Conservation (phyloP, 1,140 invertebrate genomes). For the Drosophila sp. region DNA sequence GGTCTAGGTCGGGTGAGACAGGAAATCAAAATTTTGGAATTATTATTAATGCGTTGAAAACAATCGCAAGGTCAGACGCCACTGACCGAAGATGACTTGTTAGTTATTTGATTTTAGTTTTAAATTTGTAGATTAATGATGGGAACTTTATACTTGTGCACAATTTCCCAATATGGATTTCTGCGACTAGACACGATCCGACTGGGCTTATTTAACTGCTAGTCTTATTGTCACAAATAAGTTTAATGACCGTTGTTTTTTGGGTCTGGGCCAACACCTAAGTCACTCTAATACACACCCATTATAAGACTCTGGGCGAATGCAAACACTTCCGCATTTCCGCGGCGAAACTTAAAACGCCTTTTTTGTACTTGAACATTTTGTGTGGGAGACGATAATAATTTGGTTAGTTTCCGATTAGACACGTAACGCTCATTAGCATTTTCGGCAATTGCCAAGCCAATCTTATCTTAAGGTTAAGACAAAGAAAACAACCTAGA, state of each 20-base stretch:
- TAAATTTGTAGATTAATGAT: constrained; percentile 49
- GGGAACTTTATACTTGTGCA: constrained; percentile 34
- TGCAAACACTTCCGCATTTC: constrained; percentile 63
- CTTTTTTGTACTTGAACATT: constrained; percentile 53
- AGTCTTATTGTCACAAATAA: constrained; percentile 29
- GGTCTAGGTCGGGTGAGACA: constrained; percentile 4
- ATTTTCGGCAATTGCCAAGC: constrained; percentile 52
- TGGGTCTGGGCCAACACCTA: constrained; percentile 14
- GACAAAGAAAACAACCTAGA: constrained; percentile 1
- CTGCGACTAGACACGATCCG: background rate
- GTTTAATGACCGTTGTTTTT: constrained; percentile 68
- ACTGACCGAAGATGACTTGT: constrained; percentile 63
- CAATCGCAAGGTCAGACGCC: constrained; percentile 73
- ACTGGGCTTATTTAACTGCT: constrained; percentile 17
- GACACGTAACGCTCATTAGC: constrained; percentile 45
- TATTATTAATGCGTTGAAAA: constrained; percentile 52
- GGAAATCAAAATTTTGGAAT: constrained; percentile 59
- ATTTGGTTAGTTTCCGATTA: constrained; percentile 57
- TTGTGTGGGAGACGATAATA: constrained; percentile 52
- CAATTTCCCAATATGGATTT: constrained; percentile 65
- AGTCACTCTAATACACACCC: constrained; percentile 32
- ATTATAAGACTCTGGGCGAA: constrained; percentile 19
- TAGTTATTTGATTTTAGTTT: constrained; percentile 18
- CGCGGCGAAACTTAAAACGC: constrained; percentile 71
- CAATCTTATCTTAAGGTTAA: constrained; percentile 28